A percentile compares a stretch with the other conserved stretches of the same genome.
These are phyloP conservation scores for Anguilla anguilla DNA, from an alignment of 2,797 vertebrate genomes.

Conservation along the genomic window DNA sequence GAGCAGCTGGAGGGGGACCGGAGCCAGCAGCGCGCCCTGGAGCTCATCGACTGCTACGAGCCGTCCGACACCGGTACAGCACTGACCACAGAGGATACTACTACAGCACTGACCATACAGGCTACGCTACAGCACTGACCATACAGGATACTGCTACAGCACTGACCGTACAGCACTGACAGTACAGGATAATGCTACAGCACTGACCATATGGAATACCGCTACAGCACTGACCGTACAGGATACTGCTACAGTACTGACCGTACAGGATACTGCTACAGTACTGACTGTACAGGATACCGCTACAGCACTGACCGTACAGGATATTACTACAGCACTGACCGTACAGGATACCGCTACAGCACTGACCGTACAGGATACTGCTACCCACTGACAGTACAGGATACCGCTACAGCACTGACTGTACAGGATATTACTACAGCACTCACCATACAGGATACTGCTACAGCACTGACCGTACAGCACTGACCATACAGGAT, in stretches of 20 bases:
- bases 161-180: background rate
- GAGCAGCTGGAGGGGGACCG: conserved; percentile 80
- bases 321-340: too few relatives aligned
- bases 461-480: too few relatives aligned
- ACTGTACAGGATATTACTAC: too few relatives aligned
- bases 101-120: background rate
- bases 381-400: too few relatives aligned
- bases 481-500: too few relatives aligned
- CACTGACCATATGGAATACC: background rate
- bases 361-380: too few relatives aligned
- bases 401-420: too few relatives aligned
- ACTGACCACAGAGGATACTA: background rate
- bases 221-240: background rate
- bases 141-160: background rate
- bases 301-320: too few relatives aligned
- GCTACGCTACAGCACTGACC: background rate
- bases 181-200: background rate
- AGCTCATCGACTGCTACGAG: conserved; percentile 84
- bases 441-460: too few relatives aligned
- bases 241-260: background rate
- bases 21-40: conserved; percentile 74
- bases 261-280: background rate
- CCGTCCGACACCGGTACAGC: conserved; percentile 83
- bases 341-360: too few relatives aligned
- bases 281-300: too few relatives aligned